phyloP scores from a whole-genome alignment of 1,140 invertebrate species.

The Drosophila tsacasi region DNA sequence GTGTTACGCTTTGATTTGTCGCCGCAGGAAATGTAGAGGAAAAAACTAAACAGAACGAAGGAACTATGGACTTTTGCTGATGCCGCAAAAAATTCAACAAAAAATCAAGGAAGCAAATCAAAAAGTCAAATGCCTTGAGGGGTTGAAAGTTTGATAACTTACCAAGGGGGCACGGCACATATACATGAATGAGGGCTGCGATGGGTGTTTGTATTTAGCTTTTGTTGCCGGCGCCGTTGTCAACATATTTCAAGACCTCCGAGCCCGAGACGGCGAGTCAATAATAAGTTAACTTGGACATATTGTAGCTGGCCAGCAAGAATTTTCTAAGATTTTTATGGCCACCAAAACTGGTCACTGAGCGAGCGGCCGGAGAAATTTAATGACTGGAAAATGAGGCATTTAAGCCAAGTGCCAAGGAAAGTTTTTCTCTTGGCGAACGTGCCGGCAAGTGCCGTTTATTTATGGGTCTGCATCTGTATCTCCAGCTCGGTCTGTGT shows the following conservation, averaged over 20 bases:
- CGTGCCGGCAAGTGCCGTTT: slow-evolving; percentile 64
- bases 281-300: slow-evolving; percentile 70
- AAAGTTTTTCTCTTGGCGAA: slow-evolving; percentile 48
- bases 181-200: not conserved
- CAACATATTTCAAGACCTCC: slow-evolving; percentile 76
- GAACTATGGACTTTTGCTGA: slow-evolving; percentile 73
- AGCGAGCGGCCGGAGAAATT: slow-evolving; percentile 58
- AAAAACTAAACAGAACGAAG: slow-evolving; percentile 34
- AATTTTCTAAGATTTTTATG: slow-evolving; percentile 63
- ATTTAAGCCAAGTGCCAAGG: slow-evolving; percentile 78
- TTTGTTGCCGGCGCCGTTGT: slow-evolving; percentile 80
- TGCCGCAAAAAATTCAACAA: slow-evolving; percentile 54
- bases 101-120: slow-evolving; percentile 56
- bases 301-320: slow-evolving; percentile 48
- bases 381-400: slow-evolving; percentile 82
- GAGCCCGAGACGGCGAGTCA: slow-evolving; percentile 51
- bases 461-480: slow-evolving; percentile 67
- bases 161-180: slow-evolving; percentile 4
- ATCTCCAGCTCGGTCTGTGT: slow-evolving; percentile 40
- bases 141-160: slow-evolving; percentile 59
- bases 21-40: slow-evolving; percentile 42
- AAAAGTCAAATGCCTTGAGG: slow-evolving; percentile 75
- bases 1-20: slow-evolving; percentile 78
- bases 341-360: slow-evolving; percentile 70
- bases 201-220: slow-evolving; percentile 34